Percentiles rank a stretch among this genome's conserved stretches.
Conservation (phyloP, 2,888 invertebrate genomes). For the Amblyjoppa proteus region DNA sequence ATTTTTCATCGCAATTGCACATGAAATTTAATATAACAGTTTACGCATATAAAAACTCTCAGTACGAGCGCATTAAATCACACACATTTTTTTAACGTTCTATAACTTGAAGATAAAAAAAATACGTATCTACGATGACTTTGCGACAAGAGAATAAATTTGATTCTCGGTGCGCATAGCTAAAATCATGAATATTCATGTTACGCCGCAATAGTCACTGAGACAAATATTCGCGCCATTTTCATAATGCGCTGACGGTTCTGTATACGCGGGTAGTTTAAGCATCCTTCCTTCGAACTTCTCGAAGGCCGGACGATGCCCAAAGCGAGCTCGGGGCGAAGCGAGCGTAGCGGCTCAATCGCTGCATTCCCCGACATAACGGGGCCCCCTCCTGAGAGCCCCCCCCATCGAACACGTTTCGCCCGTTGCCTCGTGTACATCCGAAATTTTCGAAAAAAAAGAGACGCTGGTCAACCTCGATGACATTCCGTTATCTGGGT, state of each 20-base stretch:
- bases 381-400: slow-evolving; percentile 65
- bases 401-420: slow-evolving; percentile 61
- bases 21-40: too few relatives aligned
- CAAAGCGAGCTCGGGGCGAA: slow-evolving; percentile 55
- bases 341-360: slow-evolving; percentile 65
- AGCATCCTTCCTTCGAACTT: slow-evolving; percentile 26
- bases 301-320: slow-evolving; percentile 13
- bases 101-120: slow-evolving; percentile 17
- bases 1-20: too few relatives aligned
- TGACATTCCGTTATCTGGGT: slow-evolving; percentile 63
- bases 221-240: slow-evolving; percentile 45
- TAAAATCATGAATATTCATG: slow-evolving; percentile 30
- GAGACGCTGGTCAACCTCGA: slow-evolving; percentile 53
- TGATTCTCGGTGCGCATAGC: not conserved
- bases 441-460: slow-evolving; percentile 57
- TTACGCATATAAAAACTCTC: too few relatives aligned
- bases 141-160: not conserved
- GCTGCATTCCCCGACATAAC: slow-evolving; percentile 79
- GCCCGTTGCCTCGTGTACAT: slow-evolving; percentile 50
- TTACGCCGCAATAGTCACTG: slow-evolving; percentile 14
- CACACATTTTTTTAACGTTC: too few relatives aligned
- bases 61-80: too few relatives aligned
- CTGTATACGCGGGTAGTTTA: not conserved
- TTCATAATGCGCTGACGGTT: not conserved
- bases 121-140: not conserved